Evolutionary conservation across 2,888 invertebrate genomes (phyloP).

Genomic region (Sesia apiformis): DNA sequence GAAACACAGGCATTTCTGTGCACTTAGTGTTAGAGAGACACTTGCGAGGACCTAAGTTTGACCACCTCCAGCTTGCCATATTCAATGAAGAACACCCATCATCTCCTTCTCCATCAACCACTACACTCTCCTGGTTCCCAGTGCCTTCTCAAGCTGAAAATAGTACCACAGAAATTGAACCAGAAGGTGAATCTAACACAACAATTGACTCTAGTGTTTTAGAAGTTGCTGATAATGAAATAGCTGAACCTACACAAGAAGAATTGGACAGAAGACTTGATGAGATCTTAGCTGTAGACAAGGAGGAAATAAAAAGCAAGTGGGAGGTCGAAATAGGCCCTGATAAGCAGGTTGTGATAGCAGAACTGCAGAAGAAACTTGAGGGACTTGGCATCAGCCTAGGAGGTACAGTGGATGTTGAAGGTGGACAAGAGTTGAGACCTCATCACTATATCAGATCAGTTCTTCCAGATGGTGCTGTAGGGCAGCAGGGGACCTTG

Average conservation of each 20-base stretch:
- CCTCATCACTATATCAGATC: conserved; percentile 99
- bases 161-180: conserved; percentile 79
- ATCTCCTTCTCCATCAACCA: conserved; percentile 84
- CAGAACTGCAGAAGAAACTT: conserved; percentile 92
- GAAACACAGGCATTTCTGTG: conserved; percentile 94
- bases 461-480: conserved; percentile 96
- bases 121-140: conserved; percentile 89
- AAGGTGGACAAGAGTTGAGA: conserved; percentile 95
- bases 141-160: conserved; percentile 80
- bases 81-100: conserved; percentile 73
- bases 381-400: conserved; percentile 96
- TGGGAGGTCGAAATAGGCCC: conserved; percentile 88
- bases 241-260: conserved; percentile 66
- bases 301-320: conserved; percentile 82
- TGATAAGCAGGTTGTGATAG: conserved; percentile 91
- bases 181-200: conserved; percentile 86
- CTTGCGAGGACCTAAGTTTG: conserved; percentile 93
- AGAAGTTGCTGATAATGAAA: conserved; percentile 67
- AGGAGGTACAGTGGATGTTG: conserved; percentile 99
- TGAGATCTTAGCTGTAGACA: conserved; percentile 70
- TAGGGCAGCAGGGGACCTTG: conserved; percentile 92
- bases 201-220: conserved; percentile 85
- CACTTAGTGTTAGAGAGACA: conserved; percentile 93
- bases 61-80: conserved; percentile 92
- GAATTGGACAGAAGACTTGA: conserved; percentile 64